A percentile compares a stretch with the other conserved stretches of the same genome.
These are phyloP conservation scores for Tigriopus japonicus DNA, from an alignment of 1,140 invertebrate genomes.

Conservation along the genomic window DNA sequence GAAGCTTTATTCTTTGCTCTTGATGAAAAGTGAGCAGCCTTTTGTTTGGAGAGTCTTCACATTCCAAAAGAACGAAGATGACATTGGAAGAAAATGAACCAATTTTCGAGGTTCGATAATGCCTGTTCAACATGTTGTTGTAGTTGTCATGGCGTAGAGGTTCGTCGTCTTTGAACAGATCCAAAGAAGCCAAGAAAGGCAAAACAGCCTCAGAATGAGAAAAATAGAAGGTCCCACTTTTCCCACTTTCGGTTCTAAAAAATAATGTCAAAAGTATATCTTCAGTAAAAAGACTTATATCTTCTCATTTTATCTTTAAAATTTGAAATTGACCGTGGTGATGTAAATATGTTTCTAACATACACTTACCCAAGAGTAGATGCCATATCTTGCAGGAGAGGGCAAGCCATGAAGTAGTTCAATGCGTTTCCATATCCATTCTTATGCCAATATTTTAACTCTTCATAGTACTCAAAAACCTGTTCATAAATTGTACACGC, in stretches of 20 bases:
- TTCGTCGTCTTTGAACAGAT: not conserved
- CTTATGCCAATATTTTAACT: not conserved
- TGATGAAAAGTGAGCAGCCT: not conserved
- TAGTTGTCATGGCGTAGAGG: not conserved
- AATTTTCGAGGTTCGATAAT: not conserved
- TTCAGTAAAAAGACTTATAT: too few species aligned
- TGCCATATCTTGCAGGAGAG: not conserved
- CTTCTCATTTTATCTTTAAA: too few species aligned
- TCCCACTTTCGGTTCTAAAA: too few species aligned
- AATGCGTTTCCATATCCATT: not conserved
- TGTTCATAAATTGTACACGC: too few species aligned
- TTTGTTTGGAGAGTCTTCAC: not conserved
- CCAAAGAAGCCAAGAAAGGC: not conserved
- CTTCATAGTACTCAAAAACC: not conserved
- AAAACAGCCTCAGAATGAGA: not conserved
- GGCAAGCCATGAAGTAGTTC: not conserved
- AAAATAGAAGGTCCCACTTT: not conserved
- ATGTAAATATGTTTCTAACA: too few species aligned
- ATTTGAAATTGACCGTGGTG: too few species aligned
- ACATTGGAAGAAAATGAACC: not conserved
- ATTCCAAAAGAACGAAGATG: not conserved
- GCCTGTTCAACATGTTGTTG: not conserved
- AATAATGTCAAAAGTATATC: too few species aligned
- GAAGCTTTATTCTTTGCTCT: not conserved
- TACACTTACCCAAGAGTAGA: too few species aligned